Conservation (phyloP, 2,888 invertebrate genomes). For the Drosophila melanosoma region DNA sequence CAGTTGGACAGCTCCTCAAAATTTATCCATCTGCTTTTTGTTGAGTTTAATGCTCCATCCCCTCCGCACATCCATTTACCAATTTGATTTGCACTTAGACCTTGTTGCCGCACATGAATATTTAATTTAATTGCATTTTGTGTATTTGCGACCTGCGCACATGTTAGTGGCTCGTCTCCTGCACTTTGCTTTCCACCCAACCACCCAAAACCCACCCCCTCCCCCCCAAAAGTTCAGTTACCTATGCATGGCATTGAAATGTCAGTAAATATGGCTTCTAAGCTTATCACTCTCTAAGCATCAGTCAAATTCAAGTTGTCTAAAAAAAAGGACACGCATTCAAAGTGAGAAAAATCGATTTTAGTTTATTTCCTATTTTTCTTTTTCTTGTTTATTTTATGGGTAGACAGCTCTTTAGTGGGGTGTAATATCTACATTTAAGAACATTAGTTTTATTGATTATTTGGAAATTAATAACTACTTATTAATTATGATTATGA, state of each 20-base stretch:
- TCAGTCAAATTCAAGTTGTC: slow-evolving; percentile 38
- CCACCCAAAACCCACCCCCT: not conserved
- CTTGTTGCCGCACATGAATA: slow-evolving; percentile 53
- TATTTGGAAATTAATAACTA: slow-evolving; percentile 7
- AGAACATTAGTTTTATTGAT: slow-evolving; percentile 31
- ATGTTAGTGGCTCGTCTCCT: slow-evolving; percentile 31
- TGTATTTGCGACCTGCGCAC: slow-evolving; percentile 58
- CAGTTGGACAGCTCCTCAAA: slow-evolving; percentile 30
- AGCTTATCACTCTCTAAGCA: slow-evolving; percentile 51
- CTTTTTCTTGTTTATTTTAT: not conserved
- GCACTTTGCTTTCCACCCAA: not conserved
- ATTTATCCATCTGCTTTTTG: slow-evolving; percentile 12
- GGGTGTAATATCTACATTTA: slow-evolving; percentile 9
- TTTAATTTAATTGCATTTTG: slow-evolving; percentile 62
- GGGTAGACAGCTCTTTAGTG: slow-evolving; percentile 14
- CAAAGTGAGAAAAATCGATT: slow-evolving; percentile 46
- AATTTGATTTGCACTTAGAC: slow-evolving; percentile 43
- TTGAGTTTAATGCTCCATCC: not conserved
- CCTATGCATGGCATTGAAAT: slow-evolving; percentile 70
- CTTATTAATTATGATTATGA: not conserved
- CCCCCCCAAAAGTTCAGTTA: slow-evolving; percentile 61
- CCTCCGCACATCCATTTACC: slow-evolving; percentile 6
- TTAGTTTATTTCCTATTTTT: not conserved
- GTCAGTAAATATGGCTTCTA: slow-evolving; percentile 35
- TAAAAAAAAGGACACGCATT: slow-evolving; percentile 54